Percentiles rank a stretch among this genome's conserved stretches.
phyloP scores from a whole-genome alignment of 2,113 vertebrate species.

The Lonchura striata region DNA sequence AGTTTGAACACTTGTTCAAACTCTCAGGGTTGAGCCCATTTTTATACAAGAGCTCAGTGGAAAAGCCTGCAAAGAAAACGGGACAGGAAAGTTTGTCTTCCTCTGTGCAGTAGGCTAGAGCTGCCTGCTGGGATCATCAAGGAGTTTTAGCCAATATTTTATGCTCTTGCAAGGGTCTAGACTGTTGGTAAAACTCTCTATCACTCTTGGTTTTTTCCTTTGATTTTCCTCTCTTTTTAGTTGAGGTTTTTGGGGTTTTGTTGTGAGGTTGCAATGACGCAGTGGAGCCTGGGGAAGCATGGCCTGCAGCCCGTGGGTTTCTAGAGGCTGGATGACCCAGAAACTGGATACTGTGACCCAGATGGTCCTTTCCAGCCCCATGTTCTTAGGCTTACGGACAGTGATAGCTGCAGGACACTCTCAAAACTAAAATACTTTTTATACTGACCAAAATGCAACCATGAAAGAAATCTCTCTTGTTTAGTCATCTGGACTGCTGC shows the following conservation, averaged over 20 bases:
- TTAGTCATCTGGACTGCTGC: conserved; percentile 50
- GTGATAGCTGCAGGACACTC: neutral
- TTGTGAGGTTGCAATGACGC: neutral
- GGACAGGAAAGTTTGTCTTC: neutral
- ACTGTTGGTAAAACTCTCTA: neutral
- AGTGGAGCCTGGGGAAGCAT: neutral
- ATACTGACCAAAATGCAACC: neutral
- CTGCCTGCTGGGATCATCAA: neutral
- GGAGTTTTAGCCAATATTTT: neutral
- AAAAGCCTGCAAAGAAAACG: neutral
- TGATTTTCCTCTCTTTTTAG: neutral
- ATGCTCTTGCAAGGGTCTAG: neutral
- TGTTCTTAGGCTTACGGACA: neutral
- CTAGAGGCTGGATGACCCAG: neutral
- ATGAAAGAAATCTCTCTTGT: conserved; percentile 27
- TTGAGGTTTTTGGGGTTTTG: neutral
- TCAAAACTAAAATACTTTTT: conserved; percentile 12
- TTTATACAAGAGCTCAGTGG: neutral
- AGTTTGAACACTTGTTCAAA: neutral
- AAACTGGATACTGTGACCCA: neutral
- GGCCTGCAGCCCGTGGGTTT: neutral
- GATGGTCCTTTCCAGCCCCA: neutral
- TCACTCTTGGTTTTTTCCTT: neutral
- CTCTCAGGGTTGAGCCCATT: neutral
- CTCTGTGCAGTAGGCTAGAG: neutral